A percentile compares a stretch with the other conserved stretches of the same genome.
These are phyloP conservation scores for Sarcophaga rosellei DNA, from an alignment of 2,888 invertebrate species.

Conservation along the genomic window DNA sequence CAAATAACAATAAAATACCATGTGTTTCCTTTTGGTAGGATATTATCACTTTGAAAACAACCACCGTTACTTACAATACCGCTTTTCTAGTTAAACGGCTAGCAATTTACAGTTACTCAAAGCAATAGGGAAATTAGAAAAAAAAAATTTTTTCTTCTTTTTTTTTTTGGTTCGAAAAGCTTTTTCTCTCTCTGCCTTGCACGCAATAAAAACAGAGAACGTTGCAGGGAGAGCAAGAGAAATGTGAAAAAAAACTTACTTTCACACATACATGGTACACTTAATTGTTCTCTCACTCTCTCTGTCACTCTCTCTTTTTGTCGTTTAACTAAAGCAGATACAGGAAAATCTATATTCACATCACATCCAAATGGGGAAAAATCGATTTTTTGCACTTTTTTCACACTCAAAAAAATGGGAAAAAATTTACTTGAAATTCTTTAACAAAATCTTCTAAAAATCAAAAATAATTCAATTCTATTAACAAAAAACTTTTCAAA, in stretches of 20 bases:
- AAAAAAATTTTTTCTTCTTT: background rate
- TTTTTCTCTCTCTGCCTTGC: constrained; percentile 24
- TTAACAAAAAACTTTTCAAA: constrained; percentile 13
- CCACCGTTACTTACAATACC: constrained; percentile 51
- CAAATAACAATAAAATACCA: constrained; percentile 4
- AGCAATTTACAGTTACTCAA: constrained; percentile 33
- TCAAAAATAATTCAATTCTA: constrained; percentile 2
- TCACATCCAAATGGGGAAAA: constrained; percentile 69
- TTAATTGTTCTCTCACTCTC: constrained; percentile 29
- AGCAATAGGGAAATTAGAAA: background rate
- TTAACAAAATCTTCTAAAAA: background rate
- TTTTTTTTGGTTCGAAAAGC: constrained; percentile 28
- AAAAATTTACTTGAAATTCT: background rate
- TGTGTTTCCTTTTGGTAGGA: constrained; percentile 29
- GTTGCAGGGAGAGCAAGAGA: background rate
- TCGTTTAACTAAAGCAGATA: constrained; percentile 63
- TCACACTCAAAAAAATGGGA: background rate
- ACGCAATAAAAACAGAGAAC: constrained; percentile 44
- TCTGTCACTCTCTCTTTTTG: constrained; percentile 48
- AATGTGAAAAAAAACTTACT: constrained; percentile 28
- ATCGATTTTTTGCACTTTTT: constrained; percentile 70
- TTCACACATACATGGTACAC: constrained; percentile 6
- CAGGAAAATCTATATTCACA: constrained; percentile 70
- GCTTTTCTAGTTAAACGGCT: constrained; percentile 39
- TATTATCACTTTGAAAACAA: constrained; percentile 29